Evolutionary conservation across 1,140 invertebrate species (phyloP), one percentile per base, ranked within the genome.

Genomic region (Meloidogyne exigua): DNA sequence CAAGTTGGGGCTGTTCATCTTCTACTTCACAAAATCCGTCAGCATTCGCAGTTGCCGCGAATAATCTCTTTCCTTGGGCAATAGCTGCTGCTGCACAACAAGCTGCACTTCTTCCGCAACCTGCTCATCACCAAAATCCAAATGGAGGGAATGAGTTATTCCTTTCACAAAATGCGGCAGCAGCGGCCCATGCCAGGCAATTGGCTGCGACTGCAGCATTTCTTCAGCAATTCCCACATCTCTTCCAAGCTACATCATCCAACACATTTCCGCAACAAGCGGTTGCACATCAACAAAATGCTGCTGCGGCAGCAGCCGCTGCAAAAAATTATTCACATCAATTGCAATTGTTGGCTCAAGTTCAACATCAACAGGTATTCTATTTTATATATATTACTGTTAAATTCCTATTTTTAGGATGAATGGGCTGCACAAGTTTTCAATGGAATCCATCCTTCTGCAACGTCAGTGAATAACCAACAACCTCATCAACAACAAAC

Each of bases 401-500:
- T 39, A 39, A 4, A 39, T 39, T 39, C 9, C 9, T 69, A 49
- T 18, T 18, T 36, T 21, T 65, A 73, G 72, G 72, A 73, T 2
- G 72, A 73, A 28, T 73, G 72, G 72, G 72, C 72, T 15, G 57
- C 72, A 32, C 72, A 73, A 73, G 15, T 73, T n/a, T 32, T 73
- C 1, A 73, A 64, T 62, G 72, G 72, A 3, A 65, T 73, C 11
- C 72, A 64, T n/a, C 71, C 72, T 1, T 28, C 21, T 62, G 36
- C 62, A n/a, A 18, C 28, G 7, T n/a, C 66, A 18, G 21, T 32
- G n/a, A n/a, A 7, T 21, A 4, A 0, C 15, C 21, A 68, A 68
- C 66, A 68, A 21, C 66, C 28, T 18, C 66, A 68, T 13, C 72
- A 73, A 23, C 72, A 73, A 36, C 69, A 71, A 44, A 18, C 44